Percentiles rank a stretch among this genome's conserved stretches.
These are phyloP conservation scores for Tanytarsus gracilentus DNA, from an alignment of 2,888 invertebrate genomes.

Conservation along the genomic window DNA sequence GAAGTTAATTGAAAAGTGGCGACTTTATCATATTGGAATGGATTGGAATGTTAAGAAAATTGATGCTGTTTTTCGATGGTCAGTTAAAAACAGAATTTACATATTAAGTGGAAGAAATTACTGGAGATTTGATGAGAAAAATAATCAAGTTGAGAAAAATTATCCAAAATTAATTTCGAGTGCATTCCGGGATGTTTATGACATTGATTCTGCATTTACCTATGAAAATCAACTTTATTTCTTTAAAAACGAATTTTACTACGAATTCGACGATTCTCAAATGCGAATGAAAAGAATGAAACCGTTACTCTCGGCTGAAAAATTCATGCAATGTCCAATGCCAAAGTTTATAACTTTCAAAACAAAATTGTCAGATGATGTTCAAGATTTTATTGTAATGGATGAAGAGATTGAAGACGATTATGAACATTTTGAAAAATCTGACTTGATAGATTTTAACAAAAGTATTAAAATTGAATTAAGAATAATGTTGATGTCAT, in stretches of 20 bases:
- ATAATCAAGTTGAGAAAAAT: background rate
- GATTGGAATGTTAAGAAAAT: constrained; percentile 1
- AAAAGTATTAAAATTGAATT: too few relatives aligned
- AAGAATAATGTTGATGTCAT: too few relatives aligned
- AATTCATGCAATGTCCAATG: background rate
- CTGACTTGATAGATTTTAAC: too few relatives aligned
- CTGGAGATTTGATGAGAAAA: constrained; percentile 4
- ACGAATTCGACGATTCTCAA: background rate
- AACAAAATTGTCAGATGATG: background rate
- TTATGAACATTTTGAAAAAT: background rate
- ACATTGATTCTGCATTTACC: constrained; percentile 15
- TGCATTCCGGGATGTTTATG: constrained; percentile 10
- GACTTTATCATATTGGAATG: background rate
- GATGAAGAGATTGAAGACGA: background rate
- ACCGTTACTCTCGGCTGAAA: background rate
- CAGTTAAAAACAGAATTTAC: background rate
- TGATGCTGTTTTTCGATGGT: constrained; percentile 16
- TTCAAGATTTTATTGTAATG: background rate
- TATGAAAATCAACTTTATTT: background rate
- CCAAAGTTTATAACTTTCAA: background rate
- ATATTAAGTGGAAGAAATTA: constrained; percentile 14
- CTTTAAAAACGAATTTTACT: constrained; percentile 3
- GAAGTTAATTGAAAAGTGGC: background rate
- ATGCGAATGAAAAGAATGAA: constrained; percentile 15
- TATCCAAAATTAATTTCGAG: background rate